phyloP scores from a whole-genome alignment of 1,140 invertebrate genomes.

The Bombyx mandarina region DNA sequence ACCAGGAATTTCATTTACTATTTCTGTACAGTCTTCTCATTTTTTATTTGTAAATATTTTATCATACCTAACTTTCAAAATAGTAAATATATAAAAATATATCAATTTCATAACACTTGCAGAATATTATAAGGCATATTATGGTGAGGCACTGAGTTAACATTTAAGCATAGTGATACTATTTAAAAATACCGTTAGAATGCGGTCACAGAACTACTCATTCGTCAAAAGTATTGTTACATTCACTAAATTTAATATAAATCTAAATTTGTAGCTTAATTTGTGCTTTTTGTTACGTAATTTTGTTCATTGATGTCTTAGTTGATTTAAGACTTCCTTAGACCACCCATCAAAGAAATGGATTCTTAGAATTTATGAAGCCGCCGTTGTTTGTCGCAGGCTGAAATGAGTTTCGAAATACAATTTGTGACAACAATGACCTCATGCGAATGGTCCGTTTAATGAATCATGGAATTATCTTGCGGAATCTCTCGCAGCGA shows the following conservation, averaged over 20 bases:
- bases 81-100: not conserved
- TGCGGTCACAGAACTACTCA: too few relatives aligned
- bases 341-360: constrained; percentile 47
- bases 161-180: constrained; percentile 8
- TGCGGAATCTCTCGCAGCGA: too few relatives aligned
- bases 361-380: constrained; percentile 57
- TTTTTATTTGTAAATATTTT: constrained; percentile 26
- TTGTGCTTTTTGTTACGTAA: constrained; percentile 55
- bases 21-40: constrained; percentile 20
- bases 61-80: constrained; percentile 15
- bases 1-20: constrained; percentile 40
- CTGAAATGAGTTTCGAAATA: constrained; percentile 22
- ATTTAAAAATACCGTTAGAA: too few relatives aligned
- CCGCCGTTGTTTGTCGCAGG: constrained; percentile 45
- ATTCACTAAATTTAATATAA: constrained; percentile 8
- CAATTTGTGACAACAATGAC: too few relatives aligned
- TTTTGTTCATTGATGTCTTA: constrained; percentile 34
- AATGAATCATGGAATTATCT: too few relatives aligned
- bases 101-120: not conserved
- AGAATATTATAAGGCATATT: constrained; percentile 40
- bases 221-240: too few relatives aligned
- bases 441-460: too few relatives aligned
- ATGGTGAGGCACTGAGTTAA: constrained; percentile 54
- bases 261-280: constrained; percentile 48
- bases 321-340: constrained; percentile 16